Conservation (phyloP, 2,113 vertebrate species). For the Pelusios castaneus region DNA sequence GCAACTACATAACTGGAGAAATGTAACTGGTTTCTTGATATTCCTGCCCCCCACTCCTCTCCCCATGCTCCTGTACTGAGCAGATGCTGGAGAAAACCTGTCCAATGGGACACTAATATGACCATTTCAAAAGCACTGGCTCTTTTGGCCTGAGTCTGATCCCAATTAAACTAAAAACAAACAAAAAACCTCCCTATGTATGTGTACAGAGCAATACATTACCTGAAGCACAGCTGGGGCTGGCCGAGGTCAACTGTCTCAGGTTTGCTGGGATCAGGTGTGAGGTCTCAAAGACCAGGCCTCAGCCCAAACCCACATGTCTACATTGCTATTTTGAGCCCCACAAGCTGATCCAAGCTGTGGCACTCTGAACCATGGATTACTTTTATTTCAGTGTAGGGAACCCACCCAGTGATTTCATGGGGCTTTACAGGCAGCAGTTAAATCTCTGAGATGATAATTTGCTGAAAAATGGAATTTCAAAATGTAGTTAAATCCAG, state of each 20-base stretch:
- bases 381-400: background rate
- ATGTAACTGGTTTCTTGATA: background rate
- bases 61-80: background rate
- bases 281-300: background rate
- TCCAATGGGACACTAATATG: background rate
- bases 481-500: background rate
- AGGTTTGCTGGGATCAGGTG: background rate
- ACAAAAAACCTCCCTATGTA: fast-evolving
- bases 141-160: background rate
- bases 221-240: background rate
- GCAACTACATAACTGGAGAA: background rate
- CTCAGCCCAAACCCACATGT: background rate
- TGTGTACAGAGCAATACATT: too few relatives aligned
- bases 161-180: background rate
- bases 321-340: background rate
- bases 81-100: background rate
- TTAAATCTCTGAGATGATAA: background rate
- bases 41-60: too few relatives aligned
- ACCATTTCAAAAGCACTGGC: fast-evolving
- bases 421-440: background rate
- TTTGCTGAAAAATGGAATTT: background rate
- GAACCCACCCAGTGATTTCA: background rate
- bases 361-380: background rate
- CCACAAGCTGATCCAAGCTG: background rate
- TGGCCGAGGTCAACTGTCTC: background rate